These are phyloP conservation scores for Osmoderma eremita DNA, from an alignment of 2,888 invertebrate genomes.

Conservation along the genomic window DNA sequence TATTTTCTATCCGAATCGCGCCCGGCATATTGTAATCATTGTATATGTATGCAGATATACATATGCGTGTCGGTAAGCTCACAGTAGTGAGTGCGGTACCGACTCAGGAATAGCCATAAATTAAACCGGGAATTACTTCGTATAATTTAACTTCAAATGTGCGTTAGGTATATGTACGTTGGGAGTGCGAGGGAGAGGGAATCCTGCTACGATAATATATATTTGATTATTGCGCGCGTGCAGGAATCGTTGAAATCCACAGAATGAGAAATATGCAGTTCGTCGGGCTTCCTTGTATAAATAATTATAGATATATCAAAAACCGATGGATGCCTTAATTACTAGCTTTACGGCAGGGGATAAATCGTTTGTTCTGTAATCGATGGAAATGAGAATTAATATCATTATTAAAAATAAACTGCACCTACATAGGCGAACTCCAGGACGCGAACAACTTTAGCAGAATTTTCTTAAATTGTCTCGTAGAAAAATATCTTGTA, in stretches of 20 bases:
- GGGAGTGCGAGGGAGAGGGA: neutral
- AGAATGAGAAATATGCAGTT: too few species aligned
- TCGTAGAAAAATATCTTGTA: too few species aligned
- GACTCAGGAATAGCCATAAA: constrained; percentile 54
- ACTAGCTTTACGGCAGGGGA: too few species aligned
- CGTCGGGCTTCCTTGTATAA: too few species aligned
- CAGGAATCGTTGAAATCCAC: neutral
- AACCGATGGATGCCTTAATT: too few species aligned
- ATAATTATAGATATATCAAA: too few species aligned
- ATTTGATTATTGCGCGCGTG: constrained; percentile 24
- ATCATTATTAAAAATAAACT: too few species aligned
- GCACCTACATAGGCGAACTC: too few species aligned
- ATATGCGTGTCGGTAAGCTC: constrained; percentile 47
- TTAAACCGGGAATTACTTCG: constrained; percentile 60
- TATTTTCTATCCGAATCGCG: constrained; percentile 63
- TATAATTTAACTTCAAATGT: constrained; percentile 57
- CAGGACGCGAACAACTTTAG: too few species aligned
- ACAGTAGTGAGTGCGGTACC: constrained; percentile 22
- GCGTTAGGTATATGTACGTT: constrained; percentile 40
- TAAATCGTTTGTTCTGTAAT: too few species aligned
- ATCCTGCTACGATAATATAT: constrained; percentile 30
- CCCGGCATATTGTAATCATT: constrained; percentile 58
- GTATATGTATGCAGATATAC: constrained; percentile 44
- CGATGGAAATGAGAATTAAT: too few species aligned
- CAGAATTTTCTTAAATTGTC: too few species aligned